Conservation (phyloP, 2,113 vertebrate genomes). For the Nymphicus hollandicus region DNA sequence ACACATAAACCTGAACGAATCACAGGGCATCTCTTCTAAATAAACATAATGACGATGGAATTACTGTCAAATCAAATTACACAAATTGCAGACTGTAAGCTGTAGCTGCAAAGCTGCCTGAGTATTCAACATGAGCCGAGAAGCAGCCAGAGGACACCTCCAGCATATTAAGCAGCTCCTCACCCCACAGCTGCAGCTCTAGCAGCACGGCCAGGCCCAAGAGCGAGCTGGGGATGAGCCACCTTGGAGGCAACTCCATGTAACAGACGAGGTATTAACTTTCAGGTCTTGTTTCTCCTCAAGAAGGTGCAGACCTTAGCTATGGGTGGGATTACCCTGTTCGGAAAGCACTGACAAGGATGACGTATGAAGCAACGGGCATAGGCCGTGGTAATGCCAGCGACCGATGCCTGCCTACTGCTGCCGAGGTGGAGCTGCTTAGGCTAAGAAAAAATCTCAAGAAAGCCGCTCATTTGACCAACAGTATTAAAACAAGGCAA, state of each 20-base stretch:
- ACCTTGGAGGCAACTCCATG: fast-evolving
- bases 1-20: not conserved
- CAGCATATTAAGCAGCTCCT: not conserved
- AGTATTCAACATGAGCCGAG: not conserved
- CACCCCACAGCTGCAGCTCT: not conserved
- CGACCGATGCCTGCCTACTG: not conserved
- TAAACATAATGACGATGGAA: not conserved
- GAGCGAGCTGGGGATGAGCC: fast-evolving
- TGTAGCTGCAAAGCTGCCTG: not conserved
- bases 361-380: fast-evolving
- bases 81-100: not conserved
- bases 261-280: fast-evolving
- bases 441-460: no score
- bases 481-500: fast-evolving
- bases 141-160: not conserved
- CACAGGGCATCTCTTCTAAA: not conserved
- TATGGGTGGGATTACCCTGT: fast-evolving
- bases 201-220: not conserved
- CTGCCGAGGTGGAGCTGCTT: not conserved
- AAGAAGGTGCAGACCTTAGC: fast-evolving
- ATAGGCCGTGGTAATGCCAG: fast-evolving
- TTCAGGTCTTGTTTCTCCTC: fast-evolving
- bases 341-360: fast-evolving
- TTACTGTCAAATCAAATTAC: conserved; percentile 20
- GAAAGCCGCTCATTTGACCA: not conserved